These are phyloP conservation scores for Melanostigma gelatinosum DNA, from an alignment of 2,113 vertebrate genomes.

Conservation along the genomic window DNA sequence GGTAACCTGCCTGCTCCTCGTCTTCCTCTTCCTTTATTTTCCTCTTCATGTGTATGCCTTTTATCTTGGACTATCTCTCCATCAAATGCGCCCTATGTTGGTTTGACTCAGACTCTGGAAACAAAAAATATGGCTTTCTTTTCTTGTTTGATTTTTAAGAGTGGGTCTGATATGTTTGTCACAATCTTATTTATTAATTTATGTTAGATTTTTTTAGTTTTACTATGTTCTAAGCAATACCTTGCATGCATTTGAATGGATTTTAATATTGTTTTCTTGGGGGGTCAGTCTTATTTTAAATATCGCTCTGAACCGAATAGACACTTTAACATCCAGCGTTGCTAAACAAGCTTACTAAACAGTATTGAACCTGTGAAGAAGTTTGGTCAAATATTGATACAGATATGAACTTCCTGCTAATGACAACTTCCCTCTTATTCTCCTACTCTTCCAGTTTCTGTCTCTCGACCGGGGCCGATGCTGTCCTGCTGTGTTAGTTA, in stretches of 20 bases:
- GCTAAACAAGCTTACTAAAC: not conserved
- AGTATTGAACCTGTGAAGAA: not conserved
- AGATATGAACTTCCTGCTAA: not conserved
- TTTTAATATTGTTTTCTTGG: not conserved
- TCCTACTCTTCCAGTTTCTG: conserved; percentile 21
- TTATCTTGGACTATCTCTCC: not conserved
- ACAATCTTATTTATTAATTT: not conserved
- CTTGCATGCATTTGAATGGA: not conserved
- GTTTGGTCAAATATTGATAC: not conserved
- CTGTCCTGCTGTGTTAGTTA: conserved; percentile 53
- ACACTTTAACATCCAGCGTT: not conserved
- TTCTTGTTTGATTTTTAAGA: not conserved
- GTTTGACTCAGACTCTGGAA: not conserved
- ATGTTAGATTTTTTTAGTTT: not conserved
- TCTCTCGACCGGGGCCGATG: conserved; percentile 15
- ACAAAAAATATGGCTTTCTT: not conserved
- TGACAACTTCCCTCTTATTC: conserved; percentile 15
- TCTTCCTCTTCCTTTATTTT: conserved; percentile 1
- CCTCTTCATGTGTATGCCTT: not conserved
- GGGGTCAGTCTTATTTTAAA: not conserved
- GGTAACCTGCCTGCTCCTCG: conserved; percentile 27
- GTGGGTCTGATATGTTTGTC: not conserved
- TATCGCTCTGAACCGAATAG: not conserved
- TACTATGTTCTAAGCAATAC: not conserved
- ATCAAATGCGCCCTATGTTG: not conserved